Conservation (phyloP, 92 coral and sea anemone species). For the Parazoanthus darwini region DNA sequence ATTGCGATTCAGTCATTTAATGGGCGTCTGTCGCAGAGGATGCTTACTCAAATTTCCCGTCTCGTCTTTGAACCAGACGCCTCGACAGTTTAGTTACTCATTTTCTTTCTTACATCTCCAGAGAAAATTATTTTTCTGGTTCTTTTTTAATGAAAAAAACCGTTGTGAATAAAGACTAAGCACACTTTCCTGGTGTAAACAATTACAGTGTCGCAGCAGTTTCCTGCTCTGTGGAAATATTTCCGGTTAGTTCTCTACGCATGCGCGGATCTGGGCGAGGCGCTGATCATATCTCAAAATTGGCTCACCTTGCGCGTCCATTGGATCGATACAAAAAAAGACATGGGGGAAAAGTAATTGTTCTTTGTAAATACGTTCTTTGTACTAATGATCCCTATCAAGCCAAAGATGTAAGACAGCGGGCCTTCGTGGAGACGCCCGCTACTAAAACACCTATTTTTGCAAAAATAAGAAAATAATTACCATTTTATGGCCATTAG, state of each 20-base stretch:
- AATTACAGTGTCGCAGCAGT: not conserved
- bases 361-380: slow-evolving; percentile 61
- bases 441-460: slow-evolving; percentile 63
- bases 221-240: slow-evolving; percentile 18
- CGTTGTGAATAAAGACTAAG: not conserved
- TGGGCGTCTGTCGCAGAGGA: slow-evolving; percentile 29
- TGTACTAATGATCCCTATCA: slow-evolving; percentile 47
- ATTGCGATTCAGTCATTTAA: slow-evolving; percentile 21
- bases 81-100: not conserved
- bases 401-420: slow-evolving; percentile 56
- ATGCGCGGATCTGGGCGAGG: slow-evolving; percentile 50
- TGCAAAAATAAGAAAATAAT: slow-evolving; percentile 38
- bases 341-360: slow-evolving; percentile 39
- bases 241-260: slow-evolving; percentile 44
- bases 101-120: not conserved
- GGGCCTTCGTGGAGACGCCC: slow-evolving; percentile 73
- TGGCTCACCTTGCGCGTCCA: slow-evolving; percentile 13
- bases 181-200: not conserved
- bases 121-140: not conserved
- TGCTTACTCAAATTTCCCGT: slow-evolving; percentile 22
- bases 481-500: slow-evolving; percentile 31
- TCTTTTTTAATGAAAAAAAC: not conserved
- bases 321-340: slow-evolving; percentile 39
- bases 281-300: slow-evolving; percentile 27
- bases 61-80: not conserved